Conservation (phyloP, 2,797 vertebrate genomes). For the Mus minutoides region DNA sequence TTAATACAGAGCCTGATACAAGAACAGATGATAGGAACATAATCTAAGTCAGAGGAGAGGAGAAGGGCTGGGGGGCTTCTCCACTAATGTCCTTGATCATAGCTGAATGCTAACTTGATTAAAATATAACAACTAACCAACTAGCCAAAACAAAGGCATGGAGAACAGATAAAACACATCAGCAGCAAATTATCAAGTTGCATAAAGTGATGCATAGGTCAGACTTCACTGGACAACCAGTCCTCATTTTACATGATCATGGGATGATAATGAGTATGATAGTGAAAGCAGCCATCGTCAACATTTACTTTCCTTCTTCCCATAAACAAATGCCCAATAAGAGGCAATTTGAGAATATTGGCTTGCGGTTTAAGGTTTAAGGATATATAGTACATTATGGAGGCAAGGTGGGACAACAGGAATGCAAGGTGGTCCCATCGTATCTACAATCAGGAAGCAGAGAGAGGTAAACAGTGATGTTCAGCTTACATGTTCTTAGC, state of each 20-base stretch:
- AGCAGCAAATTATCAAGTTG: not conserved
- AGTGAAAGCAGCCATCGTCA: not conserved
- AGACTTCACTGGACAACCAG: not conserved
- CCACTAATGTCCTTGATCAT: not conserved
- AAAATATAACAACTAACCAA: not conserved
- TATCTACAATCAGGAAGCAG: not conserved
- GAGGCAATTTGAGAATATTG: not conserved
- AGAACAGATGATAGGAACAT: not conserved
- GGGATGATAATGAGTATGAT: not conserved
- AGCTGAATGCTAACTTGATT: not conserved
- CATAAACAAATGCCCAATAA: not conserved
- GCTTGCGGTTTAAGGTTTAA: not conserved
- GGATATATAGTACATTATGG: not conserved
- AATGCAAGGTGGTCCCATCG: not conserved
- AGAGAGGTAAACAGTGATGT: too few relatives aligned
- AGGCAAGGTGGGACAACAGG: not conserved
- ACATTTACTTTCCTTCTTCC: not conserved
- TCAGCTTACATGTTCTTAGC: not conserved
- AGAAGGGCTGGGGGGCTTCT: not conserved
- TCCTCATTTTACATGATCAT: not conserved
- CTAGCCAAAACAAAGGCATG: too few relatives aligned
- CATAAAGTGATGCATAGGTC: not conserved
- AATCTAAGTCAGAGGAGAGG: too few relatives aligned
- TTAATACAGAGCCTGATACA: not conserved
- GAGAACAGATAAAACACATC: not conserved